Conservation (phyloP, 2,888 invertebrate genomes). For the Tachina fera region DNA sequence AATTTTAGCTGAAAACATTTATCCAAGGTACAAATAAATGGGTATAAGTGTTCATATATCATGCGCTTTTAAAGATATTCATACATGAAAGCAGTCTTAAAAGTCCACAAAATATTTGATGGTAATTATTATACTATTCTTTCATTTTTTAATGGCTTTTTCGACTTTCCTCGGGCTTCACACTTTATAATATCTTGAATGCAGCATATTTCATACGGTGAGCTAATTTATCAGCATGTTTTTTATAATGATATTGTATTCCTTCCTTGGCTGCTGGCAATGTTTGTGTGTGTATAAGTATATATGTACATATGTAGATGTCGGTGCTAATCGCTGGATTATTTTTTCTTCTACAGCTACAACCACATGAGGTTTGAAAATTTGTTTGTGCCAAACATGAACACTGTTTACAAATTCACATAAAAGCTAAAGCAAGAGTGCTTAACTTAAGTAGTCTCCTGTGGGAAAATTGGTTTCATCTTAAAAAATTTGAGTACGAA, state of each 20-base stretch:
- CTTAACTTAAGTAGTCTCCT: neutral
- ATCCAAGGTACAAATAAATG: slow-evolving; percentile 5
- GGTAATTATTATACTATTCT: no score
- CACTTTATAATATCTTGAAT: no score
- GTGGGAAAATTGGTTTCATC: neutral
- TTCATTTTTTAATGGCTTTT: neutral
- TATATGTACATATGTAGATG: no score
- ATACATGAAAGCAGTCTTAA: neutral
- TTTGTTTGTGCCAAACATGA: slow-evolving; percentile 43
- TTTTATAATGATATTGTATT: slow-evolving; percentile 42
- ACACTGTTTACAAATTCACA: slow-evolving; percentile 17
- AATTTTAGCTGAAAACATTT: slow-evolving; percentile 57
- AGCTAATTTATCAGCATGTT: slow-evolving; percentile 17
- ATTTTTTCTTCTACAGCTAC: slow-evolving; percentile 3
- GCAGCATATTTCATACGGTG: no score
- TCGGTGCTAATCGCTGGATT: slow-evolving; percentile 12
- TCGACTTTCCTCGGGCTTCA: no score
- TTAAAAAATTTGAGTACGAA: neutral
- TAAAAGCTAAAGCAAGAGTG: neutral
- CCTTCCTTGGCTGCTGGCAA: neutral
- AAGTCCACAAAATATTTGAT: neutral
- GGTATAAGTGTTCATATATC: neutral
- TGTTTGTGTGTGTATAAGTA: neutral
- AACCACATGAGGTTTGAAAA: slow-evolving; percentile 49
- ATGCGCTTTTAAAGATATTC: neutral